Percentiles rank a stretch among this genome's conserved stretches.
Conservation (phyloP, 2,113 vertebrate species). For the Micronisus gabar region DNA sequence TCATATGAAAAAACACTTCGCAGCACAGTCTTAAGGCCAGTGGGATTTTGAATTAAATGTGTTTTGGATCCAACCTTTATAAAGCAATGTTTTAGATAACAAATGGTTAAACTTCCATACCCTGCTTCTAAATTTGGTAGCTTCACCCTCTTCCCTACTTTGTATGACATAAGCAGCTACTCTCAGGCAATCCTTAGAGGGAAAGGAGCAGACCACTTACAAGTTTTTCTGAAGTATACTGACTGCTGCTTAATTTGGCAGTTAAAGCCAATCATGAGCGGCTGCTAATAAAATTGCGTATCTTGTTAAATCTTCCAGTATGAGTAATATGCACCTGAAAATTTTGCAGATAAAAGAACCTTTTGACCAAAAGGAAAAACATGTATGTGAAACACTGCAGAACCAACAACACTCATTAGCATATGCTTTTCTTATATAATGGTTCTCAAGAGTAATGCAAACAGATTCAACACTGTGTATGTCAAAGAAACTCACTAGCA, state of each 20-base stretch:
- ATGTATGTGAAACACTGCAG: slow-evolving; percentile 6
- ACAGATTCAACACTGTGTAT: not conserved
- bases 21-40: not conserved
- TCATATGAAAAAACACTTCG: not conserved
- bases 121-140: not conserved
- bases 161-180: not conserved
- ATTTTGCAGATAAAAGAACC: slow-evolving; percentile 39
- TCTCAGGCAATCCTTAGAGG: not conserved
- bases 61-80: not conserved
- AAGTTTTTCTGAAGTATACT: not conserved
- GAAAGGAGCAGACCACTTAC: not conserved
- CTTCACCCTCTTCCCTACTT: not conserved
- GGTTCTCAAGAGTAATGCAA: not conserved
- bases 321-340: slow-evolving; percentile 30
- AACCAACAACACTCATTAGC: slow-evolving; percentile 22
- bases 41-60: not conserved
- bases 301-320: slow-evolving; percentile 41
- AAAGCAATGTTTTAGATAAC: not conserved
- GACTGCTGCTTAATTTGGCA: not conserved
- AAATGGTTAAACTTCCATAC: not conserved
- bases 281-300: slow-evolving; percentile 11
- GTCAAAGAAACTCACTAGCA: not conserved
- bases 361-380: slow-evolving; percentile 1
- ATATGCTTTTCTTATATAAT: slow-evolving; percentile 21
- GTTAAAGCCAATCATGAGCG: not conserved